Conservation (phyloP, 2,888 invertebrate genomes). For the Melinopterus prodromus region DNA sequence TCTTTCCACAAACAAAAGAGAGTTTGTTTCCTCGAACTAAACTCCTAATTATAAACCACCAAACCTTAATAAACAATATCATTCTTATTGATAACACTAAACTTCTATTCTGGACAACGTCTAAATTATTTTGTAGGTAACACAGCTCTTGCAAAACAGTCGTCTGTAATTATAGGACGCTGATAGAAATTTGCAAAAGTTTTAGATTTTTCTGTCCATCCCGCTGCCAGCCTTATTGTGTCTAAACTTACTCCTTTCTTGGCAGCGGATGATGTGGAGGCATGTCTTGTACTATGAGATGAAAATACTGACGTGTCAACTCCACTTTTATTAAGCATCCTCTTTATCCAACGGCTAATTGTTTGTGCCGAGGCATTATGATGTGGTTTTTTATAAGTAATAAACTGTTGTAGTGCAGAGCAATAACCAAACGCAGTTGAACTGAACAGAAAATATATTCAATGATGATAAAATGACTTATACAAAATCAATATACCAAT, state of each 20-base stretch:
- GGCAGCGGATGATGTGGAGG: background rate
- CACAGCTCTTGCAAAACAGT: background rate
- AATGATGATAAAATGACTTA: too few relatives aligned
- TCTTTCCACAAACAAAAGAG: too few relatives aligned
- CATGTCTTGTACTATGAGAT: too few relatives aligned
- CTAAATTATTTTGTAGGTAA: background rate
- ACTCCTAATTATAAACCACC: background rate
- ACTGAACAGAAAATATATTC: too few relatives aligned
- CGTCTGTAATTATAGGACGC: background rate
- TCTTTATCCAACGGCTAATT: too few relatives aligned
- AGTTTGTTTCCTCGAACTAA: background rate
- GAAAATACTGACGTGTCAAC: background rate
- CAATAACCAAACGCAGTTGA: too few relatives aligned
- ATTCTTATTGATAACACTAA: background rate
- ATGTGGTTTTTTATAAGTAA: background rate
- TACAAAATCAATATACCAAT: too few relatives aligned
- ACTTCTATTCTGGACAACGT: background rate
- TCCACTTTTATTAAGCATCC: too few relatives aligned
- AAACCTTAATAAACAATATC: background rate
- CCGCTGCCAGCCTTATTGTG: background rate
- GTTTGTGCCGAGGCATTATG: background rate
- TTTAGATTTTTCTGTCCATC: background rate
- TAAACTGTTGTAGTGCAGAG: too few relatives aligned
- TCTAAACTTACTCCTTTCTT: background rate
- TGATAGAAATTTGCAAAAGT: constrained; percentile 4